Evolutionary conservation across 1,140 invertebrate species (phyloP).

Genomic region (Lamellibrachia luymesi): DNA sequence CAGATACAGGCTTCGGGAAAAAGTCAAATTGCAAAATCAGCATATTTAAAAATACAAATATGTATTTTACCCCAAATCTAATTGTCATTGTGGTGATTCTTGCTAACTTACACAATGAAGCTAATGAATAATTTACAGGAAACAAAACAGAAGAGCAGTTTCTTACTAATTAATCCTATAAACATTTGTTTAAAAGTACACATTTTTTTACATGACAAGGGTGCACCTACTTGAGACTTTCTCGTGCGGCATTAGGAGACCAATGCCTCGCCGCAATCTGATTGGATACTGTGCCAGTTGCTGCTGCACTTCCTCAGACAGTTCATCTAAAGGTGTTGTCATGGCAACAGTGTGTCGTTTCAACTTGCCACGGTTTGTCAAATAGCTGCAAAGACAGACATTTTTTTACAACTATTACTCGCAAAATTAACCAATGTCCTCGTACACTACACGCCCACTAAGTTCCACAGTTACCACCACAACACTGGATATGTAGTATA

Average conservation of each 20-base stretch:
- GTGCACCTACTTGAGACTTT: constrained; percentile 34
- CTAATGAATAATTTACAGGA: too few species aligned
- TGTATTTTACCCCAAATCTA: too few species aligned
- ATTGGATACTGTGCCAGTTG: constrained; percentile 54
- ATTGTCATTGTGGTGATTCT: neutral
- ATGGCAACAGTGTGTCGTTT: constrained; percentile 67
- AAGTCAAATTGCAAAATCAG: too few species aligned
- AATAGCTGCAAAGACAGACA: constrained; percentile 63
- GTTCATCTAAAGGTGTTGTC: constrained; percentile 57
- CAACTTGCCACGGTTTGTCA: constrained; percentile 70
- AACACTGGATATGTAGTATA: neutral
- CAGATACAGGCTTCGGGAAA: too few species aligned
- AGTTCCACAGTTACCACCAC: neutral
- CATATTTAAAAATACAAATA: too few species aligned
- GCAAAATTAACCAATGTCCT: neutral
- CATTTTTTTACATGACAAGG: neutral
- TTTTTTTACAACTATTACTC: neutral
- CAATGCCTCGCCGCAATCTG: constrained; percentile 27
- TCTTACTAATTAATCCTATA: too few species aligned
- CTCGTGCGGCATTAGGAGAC: constrained; percentile 34
- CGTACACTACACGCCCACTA: neutral
- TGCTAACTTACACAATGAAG: neutral
- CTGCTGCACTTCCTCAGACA: constrained; percentile 65
- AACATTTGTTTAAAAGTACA: too few species aligned
- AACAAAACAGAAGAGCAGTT: neutral